phyloP scores from a whole-genome alignment of 2,888 invertebrate genomes.

The Pollenia amentaria region DNA sequence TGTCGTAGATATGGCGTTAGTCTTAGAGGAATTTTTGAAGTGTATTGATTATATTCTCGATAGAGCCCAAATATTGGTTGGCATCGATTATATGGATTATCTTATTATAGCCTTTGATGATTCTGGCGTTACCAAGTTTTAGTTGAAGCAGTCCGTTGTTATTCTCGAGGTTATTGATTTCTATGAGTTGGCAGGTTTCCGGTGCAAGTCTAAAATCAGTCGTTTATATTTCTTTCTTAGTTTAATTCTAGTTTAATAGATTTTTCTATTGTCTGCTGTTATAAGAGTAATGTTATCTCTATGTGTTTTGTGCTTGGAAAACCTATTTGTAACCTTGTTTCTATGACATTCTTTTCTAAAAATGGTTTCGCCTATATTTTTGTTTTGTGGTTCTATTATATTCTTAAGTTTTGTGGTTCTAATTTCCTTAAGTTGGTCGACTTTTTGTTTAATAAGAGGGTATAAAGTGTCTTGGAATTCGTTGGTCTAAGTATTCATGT shows the following conservation, averaged over 20 bases:
- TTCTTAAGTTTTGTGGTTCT: not conserved
- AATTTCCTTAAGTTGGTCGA: no score
- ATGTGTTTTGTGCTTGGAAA: conserved; percentile 15
- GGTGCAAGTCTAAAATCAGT: not conserved
- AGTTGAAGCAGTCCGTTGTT: no score
- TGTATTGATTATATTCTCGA: not conserved
- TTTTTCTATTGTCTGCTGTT: conserved; percentile 22
- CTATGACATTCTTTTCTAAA: conserved; percentile 20
- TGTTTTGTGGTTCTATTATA: not conserved
- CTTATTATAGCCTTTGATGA: no score
- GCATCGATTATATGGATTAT: no score
- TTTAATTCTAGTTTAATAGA: conserved; percentile 19
- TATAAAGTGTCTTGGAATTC: no score
- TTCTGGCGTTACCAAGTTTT: no score
- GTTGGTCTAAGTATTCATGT: no score
- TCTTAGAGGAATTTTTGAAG: not conserved
- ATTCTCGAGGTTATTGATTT: no score
- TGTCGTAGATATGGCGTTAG: not conserved
- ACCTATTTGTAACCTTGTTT: conserved; percentile 2
- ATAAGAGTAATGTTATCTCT: not conserved
- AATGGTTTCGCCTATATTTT: not conserved
- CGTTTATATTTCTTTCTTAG: conserved; percentile 4
- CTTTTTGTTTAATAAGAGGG: no score
- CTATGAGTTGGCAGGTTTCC: conserved; percentile 14
- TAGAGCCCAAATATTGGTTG: no score